Percentiles rank a stretch among this genome's conserved stretches.
Conservation (phyloP, 2,888 invertebrate genomes). For the Agrilus biguttatus region DNA sequence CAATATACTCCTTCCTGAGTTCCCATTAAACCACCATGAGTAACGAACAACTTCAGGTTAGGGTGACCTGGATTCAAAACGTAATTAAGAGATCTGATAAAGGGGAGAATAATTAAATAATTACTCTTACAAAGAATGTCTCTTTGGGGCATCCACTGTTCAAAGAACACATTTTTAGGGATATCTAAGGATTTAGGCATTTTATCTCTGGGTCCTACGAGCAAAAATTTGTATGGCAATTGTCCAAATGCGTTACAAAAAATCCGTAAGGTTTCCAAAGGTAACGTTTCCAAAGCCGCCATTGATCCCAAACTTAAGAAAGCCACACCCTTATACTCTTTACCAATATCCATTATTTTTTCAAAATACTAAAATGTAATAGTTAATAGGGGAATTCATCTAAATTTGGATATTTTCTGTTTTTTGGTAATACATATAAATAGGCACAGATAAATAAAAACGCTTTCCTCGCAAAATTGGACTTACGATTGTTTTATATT, state of each 20-base stretch:
- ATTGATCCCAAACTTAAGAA: conserved; percentile 46
- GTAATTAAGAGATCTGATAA: too few relatives aligned
- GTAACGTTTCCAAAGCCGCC: conserved; percentile 38
- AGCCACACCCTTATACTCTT: conserved; percentile 26
- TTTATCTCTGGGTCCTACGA: conserved; percentile 35
- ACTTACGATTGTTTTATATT: too few relatives aligned
- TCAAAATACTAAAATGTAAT: conserved; percentile 11
- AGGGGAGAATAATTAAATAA: too few relatives aligned
- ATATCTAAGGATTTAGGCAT: conserved; percentile 27
- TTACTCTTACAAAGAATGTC: conserved; percentile 35
- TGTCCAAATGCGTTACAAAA: conserved; percentile 36
- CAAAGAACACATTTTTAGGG: conserved; percentile 35
- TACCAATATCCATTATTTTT: conserved; percentile 15
- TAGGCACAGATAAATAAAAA: too few relatives aligned
- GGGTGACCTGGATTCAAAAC: conserved; percentile 22
- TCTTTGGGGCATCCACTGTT: conserved; percentile 41
- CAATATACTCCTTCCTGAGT: conserved; percentile 28
- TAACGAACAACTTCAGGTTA: conserved; percentile 31
- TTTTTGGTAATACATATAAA: too few relatives aligned
- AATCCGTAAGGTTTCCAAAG: conserved; percentile 29
- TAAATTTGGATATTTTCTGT: too few relatives aligned
- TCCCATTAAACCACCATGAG: conserved; percentile 34
- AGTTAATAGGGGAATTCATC: too few relatives aligned
- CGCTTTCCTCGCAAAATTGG: too few relatives aligned
- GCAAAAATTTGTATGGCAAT: conserved; percentile 36